A percentile compares a stretch with the other conserved stretches of the same genome.
Conservation (phyloP, 2,113 vertebrate genomes). For the Hyla sarda region DNA sequence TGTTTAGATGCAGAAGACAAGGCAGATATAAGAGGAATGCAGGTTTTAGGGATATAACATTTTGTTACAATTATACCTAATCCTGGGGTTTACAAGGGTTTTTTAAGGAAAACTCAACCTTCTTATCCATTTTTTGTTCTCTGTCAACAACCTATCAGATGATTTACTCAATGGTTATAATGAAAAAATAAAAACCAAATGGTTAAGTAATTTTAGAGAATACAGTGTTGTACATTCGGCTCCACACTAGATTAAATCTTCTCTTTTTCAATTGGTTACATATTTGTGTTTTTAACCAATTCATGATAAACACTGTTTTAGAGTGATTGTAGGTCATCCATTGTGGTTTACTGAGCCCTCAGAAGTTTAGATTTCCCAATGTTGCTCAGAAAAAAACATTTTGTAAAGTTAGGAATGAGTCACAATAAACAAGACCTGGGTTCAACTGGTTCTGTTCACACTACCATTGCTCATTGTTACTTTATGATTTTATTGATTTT, state of each 20-base stretch:
- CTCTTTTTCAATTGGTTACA: constrained; percentile 69
- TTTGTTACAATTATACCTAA: constrained; percentile 82
- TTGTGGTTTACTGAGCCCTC: background rate
- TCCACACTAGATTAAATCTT: constrained; percentile 77
- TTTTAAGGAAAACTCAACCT: constrained; percentile 84
- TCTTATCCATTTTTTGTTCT: constrained; percentile 76
- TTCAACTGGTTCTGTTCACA: background rate
- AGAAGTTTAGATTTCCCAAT: background rate
- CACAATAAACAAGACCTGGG: background rate
- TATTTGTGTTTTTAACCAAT: constrained; percentile 7
- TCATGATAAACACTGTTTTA: background rate
- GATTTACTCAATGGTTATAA: constrained; percentile 75
- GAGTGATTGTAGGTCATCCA: background rate
- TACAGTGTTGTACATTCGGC: constrained; percentile 70
- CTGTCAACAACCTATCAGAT: constrained; percentile 83
- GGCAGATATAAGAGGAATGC: constrained; percentile 78
- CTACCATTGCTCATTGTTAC: background rate
- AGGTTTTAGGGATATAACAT: constrained; percentile 74
- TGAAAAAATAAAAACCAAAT: constrained; percentile 79
- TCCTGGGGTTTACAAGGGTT: constrained; percentile 85
- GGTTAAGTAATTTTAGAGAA: constrained; percentile 77
- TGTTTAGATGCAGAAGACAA: constrained; percentile 81
- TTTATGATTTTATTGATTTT: too few species aligned
- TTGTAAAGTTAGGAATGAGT: background rate
- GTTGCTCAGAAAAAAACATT: background rate